These are phyloP conservation scores for Galbula dea DNA, from an alignment of 2,113 vertebrate genomes.

Conservation along the genomic window DNA sequence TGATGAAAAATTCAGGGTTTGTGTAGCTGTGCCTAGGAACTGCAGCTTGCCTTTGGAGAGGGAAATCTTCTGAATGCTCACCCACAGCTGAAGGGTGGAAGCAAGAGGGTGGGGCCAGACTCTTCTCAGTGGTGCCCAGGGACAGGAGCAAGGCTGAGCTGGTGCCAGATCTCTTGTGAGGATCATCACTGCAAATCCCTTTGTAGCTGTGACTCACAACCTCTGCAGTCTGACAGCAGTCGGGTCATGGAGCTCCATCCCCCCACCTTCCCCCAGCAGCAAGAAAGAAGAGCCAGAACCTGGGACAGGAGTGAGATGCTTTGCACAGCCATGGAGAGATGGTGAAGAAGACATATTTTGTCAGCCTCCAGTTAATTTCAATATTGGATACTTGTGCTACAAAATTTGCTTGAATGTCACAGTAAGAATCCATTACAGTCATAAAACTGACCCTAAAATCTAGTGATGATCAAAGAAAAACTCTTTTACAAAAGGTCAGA, in stretches of 20 bases:
- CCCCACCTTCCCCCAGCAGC: background rate
- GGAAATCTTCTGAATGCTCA: no score
- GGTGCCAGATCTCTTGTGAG: background rate
- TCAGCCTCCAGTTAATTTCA: background rate
- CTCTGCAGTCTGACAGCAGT: background rate
- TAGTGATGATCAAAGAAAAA: background rate
- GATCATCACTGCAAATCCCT: background rate
- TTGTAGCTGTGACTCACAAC: background rate
- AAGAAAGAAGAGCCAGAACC: background rate
- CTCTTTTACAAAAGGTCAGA: background rate
- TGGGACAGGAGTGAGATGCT: background rate
- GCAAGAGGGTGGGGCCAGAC: no score
- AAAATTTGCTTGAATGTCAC: background rate
- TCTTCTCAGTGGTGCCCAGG: no score
- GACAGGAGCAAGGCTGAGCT: background rate
- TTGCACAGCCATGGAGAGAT: background rate
- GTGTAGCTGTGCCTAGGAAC: background rate
- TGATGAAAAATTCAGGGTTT: background rate
- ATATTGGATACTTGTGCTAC: background rate
- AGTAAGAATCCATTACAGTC: background rate
- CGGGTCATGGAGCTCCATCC: background rate
- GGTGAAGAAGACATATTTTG: background rate
- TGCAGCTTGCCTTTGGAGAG: background rate
- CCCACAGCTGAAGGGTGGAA: no score
- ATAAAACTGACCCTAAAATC: background rate